Evolutionary conservation across 92 coral and sea anemone genomes (phyloP), one percentile per base, ranked within the genome.

Genomic region (Parazoanthus swiftii): DNA sequence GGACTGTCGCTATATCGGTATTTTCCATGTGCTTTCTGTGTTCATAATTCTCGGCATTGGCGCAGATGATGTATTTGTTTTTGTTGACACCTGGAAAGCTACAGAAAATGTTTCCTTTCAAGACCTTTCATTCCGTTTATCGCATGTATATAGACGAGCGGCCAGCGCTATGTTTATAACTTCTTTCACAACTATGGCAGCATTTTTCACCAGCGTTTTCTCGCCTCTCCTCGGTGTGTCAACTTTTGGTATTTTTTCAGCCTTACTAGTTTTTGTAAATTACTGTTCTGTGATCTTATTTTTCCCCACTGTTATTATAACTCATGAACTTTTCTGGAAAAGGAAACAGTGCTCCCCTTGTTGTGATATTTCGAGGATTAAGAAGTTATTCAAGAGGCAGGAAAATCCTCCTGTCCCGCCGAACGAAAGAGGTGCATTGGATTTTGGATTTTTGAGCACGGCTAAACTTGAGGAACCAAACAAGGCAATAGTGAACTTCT

Each of bases 1-100:
- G 29, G 98, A 96, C 85, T 96, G 97, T 80, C 98, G 98, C 15
- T 96, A 96, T 76, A 94, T 96, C 70, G 98, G 98, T 18, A 94
- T 94, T 76, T 96, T 96, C 80, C 98, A 96, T 75, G 98, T 96
- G 0, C 91, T 96, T 13, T 96, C 98, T n/a, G 98, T 96, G 89
- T 96, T 96, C 82, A 96, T 96, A 54, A 93, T 96, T 72, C 93
- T 96, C 14, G 98, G 98, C 1, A 96, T 96, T 80, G 98, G 98
- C 5, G 98, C 98, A 38, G 98, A 96, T 74, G 98, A 96, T 91
- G 98, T 96, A 8, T 96, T 96, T 88, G 98, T 96, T 48, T 96
- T 96, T 86, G 88, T 96, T 70, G 98, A 96, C 92, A 89, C 98
- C 25, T 96, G 98, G 98, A 91, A 92, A 79, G 90, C 91, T n/a